Percentiles rank a stretch among this genome's conserved stretches.
phyloP scores from a whole-genome alignment of 92 coral and sea anemone species.

The Epizoanthus rinbou region DNA sequence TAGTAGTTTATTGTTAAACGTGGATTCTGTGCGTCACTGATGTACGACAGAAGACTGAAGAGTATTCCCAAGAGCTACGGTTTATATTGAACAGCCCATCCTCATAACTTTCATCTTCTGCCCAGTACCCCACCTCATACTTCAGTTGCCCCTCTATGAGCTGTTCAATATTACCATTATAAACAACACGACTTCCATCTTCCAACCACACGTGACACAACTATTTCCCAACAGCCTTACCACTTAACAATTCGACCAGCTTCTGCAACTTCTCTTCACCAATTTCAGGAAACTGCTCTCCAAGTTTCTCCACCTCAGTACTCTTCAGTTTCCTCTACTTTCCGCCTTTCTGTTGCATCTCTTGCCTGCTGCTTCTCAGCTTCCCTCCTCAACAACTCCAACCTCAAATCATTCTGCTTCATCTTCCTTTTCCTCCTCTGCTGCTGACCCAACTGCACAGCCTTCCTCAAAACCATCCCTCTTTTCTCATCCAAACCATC shows the following conservation, averaged over 20 bases:
- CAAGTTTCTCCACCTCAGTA: neutral
- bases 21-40: too few relatives aligned
- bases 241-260: too few relatives aligned
- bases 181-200: neutral
- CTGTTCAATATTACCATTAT: neutral
- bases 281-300: neutral
- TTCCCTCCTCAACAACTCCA: neutral
- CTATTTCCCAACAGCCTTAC: neutral
- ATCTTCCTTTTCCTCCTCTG: neutral
- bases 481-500: neutral
- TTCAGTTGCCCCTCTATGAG: too few relatives aligned
- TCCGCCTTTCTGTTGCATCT: neutral
- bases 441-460: neutral
- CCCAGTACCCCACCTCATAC: neutral
- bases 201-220: neutral
- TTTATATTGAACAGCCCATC: too few relatives aligned
- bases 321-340: neutral
- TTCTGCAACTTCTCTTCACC: too few relatives aligned
- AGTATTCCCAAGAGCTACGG: too few relatives aligned
- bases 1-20: too few relatives aligned
- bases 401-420: neutral
- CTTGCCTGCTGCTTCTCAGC: slow-evolving; percentile 4
- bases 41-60: too few relatives aligned
- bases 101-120: neutral
- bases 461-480: neutral